Evolutionary conservation across 2,797 vertebrate genomes (phyloP), one percentile per base, ranked within the genome.

Genomic region (Coendou prehensilis): DNA sequence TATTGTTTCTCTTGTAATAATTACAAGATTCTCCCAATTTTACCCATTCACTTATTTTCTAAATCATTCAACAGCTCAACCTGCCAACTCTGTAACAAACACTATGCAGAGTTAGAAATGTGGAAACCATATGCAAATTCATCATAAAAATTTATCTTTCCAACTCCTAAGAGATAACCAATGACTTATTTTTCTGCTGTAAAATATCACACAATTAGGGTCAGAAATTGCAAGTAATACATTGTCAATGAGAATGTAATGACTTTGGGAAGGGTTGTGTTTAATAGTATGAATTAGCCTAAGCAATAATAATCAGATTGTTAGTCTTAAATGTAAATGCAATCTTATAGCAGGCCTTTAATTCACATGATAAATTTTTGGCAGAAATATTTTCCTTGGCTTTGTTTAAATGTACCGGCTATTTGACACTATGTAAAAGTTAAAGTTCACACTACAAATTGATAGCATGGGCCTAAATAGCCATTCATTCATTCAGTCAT

Each of bases 241-340:
- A 75, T 79, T 84, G 17, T 81, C 17, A 67, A 7, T 5, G 57
- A 75, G 22, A 61, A 1, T 73, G 2, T 75, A 59, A 37, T 79
- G 7, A 92, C 80, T 91, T 81, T 79, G 33, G 84, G 23, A 86
- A 28, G 59, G 37, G 13, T 78, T 79, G 11, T 54, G 75, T 50
- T 93, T 94, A 93, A 78, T 67, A 54, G 4, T 56, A 41, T 84
- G 26, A 94, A 87, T 96, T 91, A 95, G 26, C 47, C 52, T 94
- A 81, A 93, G 47, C 41, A 91, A 91, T 89, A 67, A 81, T 86
- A 94, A 94, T 97, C 30, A 75, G 54, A 63, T 83, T 91, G 30
- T 52, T 89, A 80, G 5, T 71, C 30, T 84, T 95, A 94, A 88
- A 50, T 88, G 52, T 91, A 94, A 94, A 92, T 94, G 4, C 6